These are phyloP conservation scores for Nesoenas mayeri DNA, from an alignment of 2,113 vertebrate genomes.

Conservation along the genomic window DNA sequence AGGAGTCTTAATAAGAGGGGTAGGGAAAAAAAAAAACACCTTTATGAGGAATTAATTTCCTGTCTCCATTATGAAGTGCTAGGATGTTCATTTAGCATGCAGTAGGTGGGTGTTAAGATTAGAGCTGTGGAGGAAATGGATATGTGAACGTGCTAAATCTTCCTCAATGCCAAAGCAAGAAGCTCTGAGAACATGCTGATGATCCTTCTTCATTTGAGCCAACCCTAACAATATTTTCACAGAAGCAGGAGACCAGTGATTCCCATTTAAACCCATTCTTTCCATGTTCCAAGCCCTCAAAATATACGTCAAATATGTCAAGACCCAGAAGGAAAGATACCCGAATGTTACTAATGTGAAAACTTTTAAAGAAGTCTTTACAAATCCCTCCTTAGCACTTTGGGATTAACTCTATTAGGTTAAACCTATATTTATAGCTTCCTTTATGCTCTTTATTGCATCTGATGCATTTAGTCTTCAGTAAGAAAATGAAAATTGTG, in stretches of 20 bases:
- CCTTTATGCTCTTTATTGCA: not conserved
- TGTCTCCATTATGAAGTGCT: slow-evolving; percentile 48
- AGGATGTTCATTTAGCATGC: slow-evolving; percentile 61
- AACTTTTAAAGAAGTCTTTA: not conserved
- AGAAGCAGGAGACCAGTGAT: not conserved
- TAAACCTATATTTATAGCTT: not conserved
- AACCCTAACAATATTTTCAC: not conserved
- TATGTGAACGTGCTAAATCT: slow-evolving; percentile 47
- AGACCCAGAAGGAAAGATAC: not conserved
- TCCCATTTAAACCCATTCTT: not conserved
- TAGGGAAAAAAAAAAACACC: not conserved
- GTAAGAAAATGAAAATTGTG: not conserved
- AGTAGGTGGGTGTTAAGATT: slow-evolving; percentile 51
- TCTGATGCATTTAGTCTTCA: not conserved
- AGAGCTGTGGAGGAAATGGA: slow-evolving; percentile 60
- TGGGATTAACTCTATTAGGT: not conserved
- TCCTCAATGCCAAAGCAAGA: slow-evolving; percentile 46
- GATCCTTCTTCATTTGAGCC: slow-evolving; percentile 14
- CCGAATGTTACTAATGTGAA: not conserved
- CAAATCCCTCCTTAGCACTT: not conserved
- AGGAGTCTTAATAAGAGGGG: slow-evolving; percentile 38
- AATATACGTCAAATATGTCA: not conserved
- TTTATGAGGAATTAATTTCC: slow-evolving; percentile 69
- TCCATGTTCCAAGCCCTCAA: not conserved
- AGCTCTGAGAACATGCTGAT: slow-evolving; percentile 3